Percentiles rank a stretch among this genome's conserved stretches.
Conservation (phyloP, 2,888 invertebrate species). For the Dendrolimus houi region DNA sequence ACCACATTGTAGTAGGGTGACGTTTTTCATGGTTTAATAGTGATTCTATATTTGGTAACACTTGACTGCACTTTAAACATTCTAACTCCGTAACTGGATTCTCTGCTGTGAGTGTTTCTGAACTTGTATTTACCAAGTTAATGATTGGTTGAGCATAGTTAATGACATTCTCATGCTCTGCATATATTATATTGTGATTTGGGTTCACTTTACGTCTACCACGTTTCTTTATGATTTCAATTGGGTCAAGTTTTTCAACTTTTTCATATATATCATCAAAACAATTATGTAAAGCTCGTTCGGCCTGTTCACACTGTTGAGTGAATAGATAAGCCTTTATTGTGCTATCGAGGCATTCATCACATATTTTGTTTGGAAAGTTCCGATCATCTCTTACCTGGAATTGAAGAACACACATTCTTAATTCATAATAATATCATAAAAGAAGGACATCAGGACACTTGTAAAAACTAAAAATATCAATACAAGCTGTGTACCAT, state of each 20-base stretch:
- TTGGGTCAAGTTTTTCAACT: conserved; percentile 49
- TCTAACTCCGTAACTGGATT: conserved; percentile 34
- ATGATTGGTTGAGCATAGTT: conserved; percentile 58
- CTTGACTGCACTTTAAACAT: conserved; percentile 55
- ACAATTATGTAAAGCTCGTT: conserved; percentile 51
- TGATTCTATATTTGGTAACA: conserved; percentile 39
- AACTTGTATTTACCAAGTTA: conserved; percentile 37
- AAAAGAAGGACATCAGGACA: too few species aligned
- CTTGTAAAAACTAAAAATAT: too few species aligned
- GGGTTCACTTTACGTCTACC: conserved; percentile 51
- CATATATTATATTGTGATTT: conserved; percentile 41
- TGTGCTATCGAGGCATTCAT: conserved; percentile 43
- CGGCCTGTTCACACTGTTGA: conserved; percentile 56
- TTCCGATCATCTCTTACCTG: conserved; percentile 45
- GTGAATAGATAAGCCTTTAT: conserved; percentile 51
- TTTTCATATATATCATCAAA: conserved; percentile 58
- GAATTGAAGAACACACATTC: conserved; percentile 15
- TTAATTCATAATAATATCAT: too few species aligned
- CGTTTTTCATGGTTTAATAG: conserved; percentile 47
- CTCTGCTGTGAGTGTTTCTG: conserved; percentile 22
- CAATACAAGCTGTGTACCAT: too few species aligned
- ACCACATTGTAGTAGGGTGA: conserved; percentile 63
- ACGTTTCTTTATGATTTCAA: conserved; percentile 41
- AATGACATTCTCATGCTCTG: conserved; percentile 44
- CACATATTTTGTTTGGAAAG: conserved; percentile 54